Evolutionary conservation across 2,888 invertebrate species (phyloP).

Genomic region (Caenorhabditis uteleia): DNA sequence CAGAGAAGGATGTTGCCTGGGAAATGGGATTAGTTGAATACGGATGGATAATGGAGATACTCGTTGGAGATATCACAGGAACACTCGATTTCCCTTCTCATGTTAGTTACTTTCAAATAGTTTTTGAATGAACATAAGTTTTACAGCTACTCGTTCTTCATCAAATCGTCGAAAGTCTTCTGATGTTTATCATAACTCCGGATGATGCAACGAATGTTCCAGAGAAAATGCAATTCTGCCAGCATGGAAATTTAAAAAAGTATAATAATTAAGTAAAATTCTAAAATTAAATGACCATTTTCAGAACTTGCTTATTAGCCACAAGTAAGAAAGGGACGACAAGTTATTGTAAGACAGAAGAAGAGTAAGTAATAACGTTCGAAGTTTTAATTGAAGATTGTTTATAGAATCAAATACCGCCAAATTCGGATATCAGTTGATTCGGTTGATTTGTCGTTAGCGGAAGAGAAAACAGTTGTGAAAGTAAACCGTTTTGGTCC

Average conservation of each 20-base stretch:
- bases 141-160: conserved; percentile 82
- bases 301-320: conserved; percentile 14
- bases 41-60: conserved; percentile 92
- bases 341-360: conserved; percentile 18
- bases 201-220: conserved; percentile 90
- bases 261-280: not conserved
- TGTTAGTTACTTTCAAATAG: conserved; percentile 14
- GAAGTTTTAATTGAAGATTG: not conserved
- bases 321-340: conserved; percentile 8
- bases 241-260: conserved; percentile 69
- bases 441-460: conserved; percentile 86
- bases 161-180: conserved; percentile 86
- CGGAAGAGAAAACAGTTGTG: conserved; percentile 75
- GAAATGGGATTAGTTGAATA: conserved; percentile 96
- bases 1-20: conserved; percentile 80
- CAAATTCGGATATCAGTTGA: conserved; percentile 84
- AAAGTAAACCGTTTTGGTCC: no score
- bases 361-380: not conserved
- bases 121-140: not conserved
- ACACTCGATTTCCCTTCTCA: conserved; percentile 77
- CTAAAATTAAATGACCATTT: not conserved
- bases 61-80: conserved; percentile 89
- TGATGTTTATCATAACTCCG: conserved; percentile 83
- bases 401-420: conserved; percentile 37
- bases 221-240: conserved; percentile 75